Base-by-base conservation (phyloP, 1,140 invertebrate species). In the Drosophila bipectinata region DNA sequence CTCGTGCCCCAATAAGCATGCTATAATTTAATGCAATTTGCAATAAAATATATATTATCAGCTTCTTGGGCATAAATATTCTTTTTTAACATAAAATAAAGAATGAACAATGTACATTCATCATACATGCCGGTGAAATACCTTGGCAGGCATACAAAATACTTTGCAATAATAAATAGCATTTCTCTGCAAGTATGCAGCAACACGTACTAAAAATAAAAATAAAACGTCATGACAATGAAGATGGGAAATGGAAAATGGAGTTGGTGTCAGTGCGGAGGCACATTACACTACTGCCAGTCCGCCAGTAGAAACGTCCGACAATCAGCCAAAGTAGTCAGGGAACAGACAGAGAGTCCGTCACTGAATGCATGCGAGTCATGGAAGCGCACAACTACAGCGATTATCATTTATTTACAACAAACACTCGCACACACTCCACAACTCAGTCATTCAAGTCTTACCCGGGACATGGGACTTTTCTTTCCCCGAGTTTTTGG, bases 341-440 rank as follows among this genome's bases (percentile, higher is more conserved):
- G 51, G 30, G 14, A 58, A 57, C 49, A 45, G 71, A 56, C 51
- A 66, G 41, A 49, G 26, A 58, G 79, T 57, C 61, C 52, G 39
- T 63, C 59, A 51, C 64, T 60, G 58, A 54, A 67, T 84, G 72
- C 68, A 69, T 69, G 69, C 57, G 69, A 82, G 64, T 66, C 69
- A 73, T 74, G 63, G 53, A 48, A 59, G 53, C 49, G 39, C 61
- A 61, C 62, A 64, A 56, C 58, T 49, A 52, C 48, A 52, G 66
- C 55, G 72, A 77, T 79, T 85, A 84, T 84, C 54, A 79, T 85
- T 80, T 80, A 84, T 84, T 84, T 68, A 84, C 77, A 73, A 52
- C 32, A 62, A 54, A 61, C 54, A 48, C 66, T 30, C 44, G 59
- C 69, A 63, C 39, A 55, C 64, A 59, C 28, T 37, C 18, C 55